Conservation (phyloP, 2,113 vertebrate species). For the Xiphophorus couchianus region DNA sequence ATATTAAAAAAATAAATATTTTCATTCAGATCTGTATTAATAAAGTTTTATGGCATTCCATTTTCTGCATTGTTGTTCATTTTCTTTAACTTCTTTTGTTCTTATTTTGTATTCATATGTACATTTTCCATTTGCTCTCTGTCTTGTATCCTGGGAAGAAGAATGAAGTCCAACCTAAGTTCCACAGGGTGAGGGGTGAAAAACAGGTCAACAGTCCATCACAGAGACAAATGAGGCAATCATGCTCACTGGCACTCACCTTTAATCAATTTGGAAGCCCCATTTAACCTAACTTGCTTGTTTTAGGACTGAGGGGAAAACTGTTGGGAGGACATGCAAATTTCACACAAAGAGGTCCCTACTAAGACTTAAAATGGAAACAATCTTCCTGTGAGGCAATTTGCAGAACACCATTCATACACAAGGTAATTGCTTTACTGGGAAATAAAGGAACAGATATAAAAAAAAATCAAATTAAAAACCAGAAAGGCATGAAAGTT, state of each 20-base stretch:
- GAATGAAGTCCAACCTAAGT: neutral
- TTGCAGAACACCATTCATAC: too few species aligned
- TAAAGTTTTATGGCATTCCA: too few species aligned
- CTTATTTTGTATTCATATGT: too few species aligned
- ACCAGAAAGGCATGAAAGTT: neutral
- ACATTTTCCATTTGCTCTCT: neutral
- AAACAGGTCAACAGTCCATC: neutral
- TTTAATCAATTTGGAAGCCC: constrained; percentile 1
- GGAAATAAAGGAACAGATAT: neutral
- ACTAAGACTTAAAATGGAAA: neutral
- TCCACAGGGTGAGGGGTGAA: neutral
- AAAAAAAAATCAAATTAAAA: neutral
- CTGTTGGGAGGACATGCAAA: neutral
- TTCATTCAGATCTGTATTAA: too few species aligned
- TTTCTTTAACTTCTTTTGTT: too few species aligned
- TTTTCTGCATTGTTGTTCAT: too few species aligned
- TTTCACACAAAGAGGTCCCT: neutral
- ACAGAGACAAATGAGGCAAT: neutral
- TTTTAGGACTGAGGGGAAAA: neutral
- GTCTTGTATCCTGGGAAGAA: neutral
- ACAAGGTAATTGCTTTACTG: neutral
- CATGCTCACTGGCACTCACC: neutral
- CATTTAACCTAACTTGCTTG: neutral
- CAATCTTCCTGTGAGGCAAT: neutral
- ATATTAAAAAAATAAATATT: too few species aligned